These are phyloP conservation scores for Meganola albula DNA, from an alignment of 2,888 invertebrate species.

Conservation along the genomic window DNA sequence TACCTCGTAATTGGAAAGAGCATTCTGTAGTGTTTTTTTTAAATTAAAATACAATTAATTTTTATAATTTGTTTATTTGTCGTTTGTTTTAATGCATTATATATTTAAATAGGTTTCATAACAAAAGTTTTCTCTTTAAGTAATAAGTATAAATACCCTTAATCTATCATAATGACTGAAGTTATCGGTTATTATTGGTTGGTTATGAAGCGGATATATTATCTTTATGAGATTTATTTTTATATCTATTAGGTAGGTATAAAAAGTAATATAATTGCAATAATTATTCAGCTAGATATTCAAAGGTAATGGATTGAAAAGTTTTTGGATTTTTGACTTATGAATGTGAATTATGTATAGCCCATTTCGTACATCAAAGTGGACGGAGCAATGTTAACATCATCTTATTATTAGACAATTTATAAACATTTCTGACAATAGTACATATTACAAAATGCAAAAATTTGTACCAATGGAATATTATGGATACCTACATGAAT, in stretches of 20 bases:
- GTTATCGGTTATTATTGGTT: conserved; percentile 50
- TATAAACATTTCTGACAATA: too few relatives aligned
- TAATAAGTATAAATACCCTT: conserved; percentile 74
- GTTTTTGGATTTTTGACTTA: conserved; percentile 31
- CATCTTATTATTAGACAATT: too few relatives aligned
- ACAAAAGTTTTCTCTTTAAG: conserved; percentile 63
- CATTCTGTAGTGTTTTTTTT: conserved; percentile 15
- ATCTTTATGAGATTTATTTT: conserved; percentile 35
- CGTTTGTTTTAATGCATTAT: conserved; percentile 73
- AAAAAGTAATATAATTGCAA: conserved; percentile 43
- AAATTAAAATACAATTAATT: conserved; percentile 35
- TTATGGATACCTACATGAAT: too few relatives aligned
- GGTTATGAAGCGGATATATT: conserved; percentile 47
- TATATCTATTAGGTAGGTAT: conserved; percentile 29
- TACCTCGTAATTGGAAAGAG: conserved; percentile 19
- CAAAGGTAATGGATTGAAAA: conserved; percentile 31
- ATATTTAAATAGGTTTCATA: conserved; percentile 74
- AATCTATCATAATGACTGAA: conserved; percentile 66
- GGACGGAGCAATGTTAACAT: too few relatives aligned
- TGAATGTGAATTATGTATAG: too few relatives aligned
- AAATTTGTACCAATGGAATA: too few relatives aligned
- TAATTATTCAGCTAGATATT: conserved; percentile 46
- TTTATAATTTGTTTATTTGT: conserved; percentile 71
- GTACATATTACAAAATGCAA: too few relatives aligned
- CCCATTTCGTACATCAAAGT: too few relatives aligned